These are phyloP conservation scores for Macrotis lagotis DNA, from an alignment of 2,113 vertebrate species.

Conservation along the genomic window DNA sequence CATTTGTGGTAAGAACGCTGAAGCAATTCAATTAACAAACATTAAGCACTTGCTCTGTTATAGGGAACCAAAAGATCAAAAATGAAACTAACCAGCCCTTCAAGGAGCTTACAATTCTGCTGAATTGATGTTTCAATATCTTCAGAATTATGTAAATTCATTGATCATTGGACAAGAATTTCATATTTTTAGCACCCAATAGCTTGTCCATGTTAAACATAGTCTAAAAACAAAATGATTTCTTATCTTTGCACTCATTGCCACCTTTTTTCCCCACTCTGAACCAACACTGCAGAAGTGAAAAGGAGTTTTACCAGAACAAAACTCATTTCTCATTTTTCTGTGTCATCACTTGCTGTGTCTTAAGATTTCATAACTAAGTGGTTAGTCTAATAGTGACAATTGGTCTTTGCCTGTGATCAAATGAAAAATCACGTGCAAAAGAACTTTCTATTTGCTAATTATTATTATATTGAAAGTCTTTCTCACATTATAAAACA, in stretches of 20 bases:
- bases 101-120: background rate
- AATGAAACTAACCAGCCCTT: background rate
- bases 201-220: background rate
- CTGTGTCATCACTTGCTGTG: background rate
- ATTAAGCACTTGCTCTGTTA: background rate
- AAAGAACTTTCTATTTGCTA: background rate
- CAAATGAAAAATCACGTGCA: background rate
- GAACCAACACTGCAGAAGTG: background rate
- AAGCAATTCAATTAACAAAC: background rate
- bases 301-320: background rate
- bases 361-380: background rate
- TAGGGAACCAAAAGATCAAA: background rate
- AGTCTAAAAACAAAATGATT: background rate
- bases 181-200: background rate
- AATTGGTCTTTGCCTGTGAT: background rate
- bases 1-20: background rate
- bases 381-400: background rate
- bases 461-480: background rate
- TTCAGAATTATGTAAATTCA: background rate
- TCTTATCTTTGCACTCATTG: background rate
- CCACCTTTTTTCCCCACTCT: background rate
- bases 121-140: background rate
- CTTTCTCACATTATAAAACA: background rate
- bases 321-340: background rate
- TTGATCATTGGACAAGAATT: background rate